A percentile compares a stretch with the other conserved stretches of the same genome.
Evolutionary conservation across 2,113 vertebrate species (phyloP).

Genomic region (Prochilodus magdalenae): DNA sequence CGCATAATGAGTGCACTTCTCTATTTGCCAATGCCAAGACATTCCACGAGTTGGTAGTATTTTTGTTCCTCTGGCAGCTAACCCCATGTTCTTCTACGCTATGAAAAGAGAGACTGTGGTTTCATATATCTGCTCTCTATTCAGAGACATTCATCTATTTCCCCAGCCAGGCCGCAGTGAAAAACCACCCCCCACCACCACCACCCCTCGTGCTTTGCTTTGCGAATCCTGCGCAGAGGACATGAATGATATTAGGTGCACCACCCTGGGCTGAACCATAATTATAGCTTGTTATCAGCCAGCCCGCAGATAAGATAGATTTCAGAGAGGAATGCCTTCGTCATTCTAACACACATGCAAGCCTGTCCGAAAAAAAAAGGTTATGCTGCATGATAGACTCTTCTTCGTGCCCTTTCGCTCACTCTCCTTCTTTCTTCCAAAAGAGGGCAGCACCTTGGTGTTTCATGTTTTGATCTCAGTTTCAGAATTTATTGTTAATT

Average conservation of each 20-base stretch:
- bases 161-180: slow-evolving; percentile 49
- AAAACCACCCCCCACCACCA: neutral
- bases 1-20: slow-evolving; percentile 54
- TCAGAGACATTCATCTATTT: slow-evolving; percentile 54
- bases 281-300: slow-evolving; percentile 71
- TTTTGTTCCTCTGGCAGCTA: slow-evolving; percentile 55
- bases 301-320: slow-evolving; percentile 73
- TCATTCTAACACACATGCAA: slow-evolving; percentile 51
- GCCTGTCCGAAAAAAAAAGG: slow-evolving; percentile 2
- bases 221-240: slow-evolving; percentile 53
- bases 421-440: slow-evolving; percentile 55
- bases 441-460: slow-evolving; percentile 61
- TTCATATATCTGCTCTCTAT: slow-evolving; percentile 63
- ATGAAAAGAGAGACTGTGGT: slow-evolving; percentile 60
- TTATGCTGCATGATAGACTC: slow-evolving; percentile 10
- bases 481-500: slow-evolving; percentile 7
- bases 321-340: slow-evolving; percentile 71
- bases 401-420: slow-evolving; percentile 44
- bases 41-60: slow-evolving; percentile 64
- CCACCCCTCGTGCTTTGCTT: slow-evolving; percentile 10
- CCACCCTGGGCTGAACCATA: slow-evolving; percentile 67
- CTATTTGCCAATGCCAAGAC: slow-evolving; percentile 58
- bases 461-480: slow-evolving; percentile 22
- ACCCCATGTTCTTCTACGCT: slow-evolving; percentile 52
- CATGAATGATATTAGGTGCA: slow-evolving; percentile 64